These are phyloP conservation scores for Pantherophis vulpinus DNA, from an alignment of 2,797 vertebrate species.

Conservation along the genomic window DNA sequence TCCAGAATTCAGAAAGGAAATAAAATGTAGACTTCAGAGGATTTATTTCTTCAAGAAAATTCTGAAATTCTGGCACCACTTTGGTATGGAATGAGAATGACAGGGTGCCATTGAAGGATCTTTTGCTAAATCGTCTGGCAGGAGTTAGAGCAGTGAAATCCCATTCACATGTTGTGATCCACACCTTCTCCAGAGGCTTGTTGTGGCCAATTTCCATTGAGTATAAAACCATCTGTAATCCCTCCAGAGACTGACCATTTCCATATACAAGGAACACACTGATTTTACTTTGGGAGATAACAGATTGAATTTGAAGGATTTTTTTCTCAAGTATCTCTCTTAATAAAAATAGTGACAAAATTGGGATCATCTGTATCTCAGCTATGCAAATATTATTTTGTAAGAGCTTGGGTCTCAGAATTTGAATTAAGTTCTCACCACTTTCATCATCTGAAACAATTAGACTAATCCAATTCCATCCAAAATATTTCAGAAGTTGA, in stretches of 20 bases:
- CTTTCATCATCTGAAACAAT: not conserved
- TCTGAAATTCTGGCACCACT: not conserved
- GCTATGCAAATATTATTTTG: not conserved
- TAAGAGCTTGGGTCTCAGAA: not conserved
- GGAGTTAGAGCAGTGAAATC: not conserved
- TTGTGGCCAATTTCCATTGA: too few relatives aligned
- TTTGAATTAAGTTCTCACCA: not conserved
- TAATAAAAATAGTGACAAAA: not conserved
- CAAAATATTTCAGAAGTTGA: not conserved
- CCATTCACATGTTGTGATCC: not conserved
- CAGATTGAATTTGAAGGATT: not conserved
- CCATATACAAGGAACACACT: not conserved
- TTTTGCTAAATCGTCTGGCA: not conserved
- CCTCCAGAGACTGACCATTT: not conserved
- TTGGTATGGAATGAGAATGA: not conserved
- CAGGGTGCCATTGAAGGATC: not conserved
- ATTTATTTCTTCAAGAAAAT: not conserved
- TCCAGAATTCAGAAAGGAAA: not conserved
- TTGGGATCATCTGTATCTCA: not conserved
- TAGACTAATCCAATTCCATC: slow-evolving; percentile 2
- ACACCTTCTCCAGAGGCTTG: not conserved
- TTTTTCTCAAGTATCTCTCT: not conserved
- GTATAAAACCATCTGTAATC: too few relatives aligned
- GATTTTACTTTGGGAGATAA: not conserved
- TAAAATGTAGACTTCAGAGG: not conserved